Evolutionary conservation across 2,113 vertebrate species (phyloP).

Genomic region (Zapornia atra): DNA sequence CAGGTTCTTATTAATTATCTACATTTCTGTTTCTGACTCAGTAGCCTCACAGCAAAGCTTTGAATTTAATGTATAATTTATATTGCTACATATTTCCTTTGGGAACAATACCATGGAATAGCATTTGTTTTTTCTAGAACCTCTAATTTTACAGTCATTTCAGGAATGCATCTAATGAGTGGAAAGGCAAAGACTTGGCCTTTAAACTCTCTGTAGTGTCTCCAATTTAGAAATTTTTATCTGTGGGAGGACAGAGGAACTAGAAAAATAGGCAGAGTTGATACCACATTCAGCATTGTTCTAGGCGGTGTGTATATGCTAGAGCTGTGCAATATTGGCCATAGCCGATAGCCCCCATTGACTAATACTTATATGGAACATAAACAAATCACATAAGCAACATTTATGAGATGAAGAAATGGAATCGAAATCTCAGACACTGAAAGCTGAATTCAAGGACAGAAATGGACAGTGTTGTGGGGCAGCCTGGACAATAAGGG

Average conservation of each 20-base stretch:
- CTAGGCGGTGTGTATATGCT: neutral
- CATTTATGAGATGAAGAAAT: neutral
- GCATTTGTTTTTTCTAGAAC: neutral
- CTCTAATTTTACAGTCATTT: neutral
- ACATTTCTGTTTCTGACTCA: conserved; percentile 4
- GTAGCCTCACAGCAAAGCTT: neutral
- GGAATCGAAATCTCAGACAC: neutral
- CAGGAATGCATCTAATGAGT: neutral
- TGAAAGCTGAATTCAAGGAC: neutral
- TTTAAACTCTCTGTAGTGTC: neutral
- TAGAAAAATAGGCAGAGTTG: neutral
- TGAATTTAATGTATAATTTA: conserved; percentile 20
- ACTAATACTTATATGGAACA: neutral
- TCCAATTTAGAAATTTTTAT: neutral
- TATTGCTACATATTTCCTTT: neutral
- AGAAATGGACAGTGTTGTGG: neutral
- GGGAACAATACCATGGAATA: neutral
- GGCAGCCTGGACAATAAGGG: neutral
- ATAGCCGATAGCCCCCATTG: neutral
- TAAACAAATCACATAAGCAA: neutral
- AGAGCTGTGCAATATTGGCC: neutral
- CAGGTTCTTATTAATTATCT: neutral
- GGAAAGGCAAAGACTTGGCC: neutral
- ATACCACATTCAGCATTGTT: neutral
- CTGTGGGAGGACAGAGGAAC: neutral